phyloP scores from a whole-genome alignment of 2,888 invertebrate genomes.

The Drosophila subsilvestris region DNA sequence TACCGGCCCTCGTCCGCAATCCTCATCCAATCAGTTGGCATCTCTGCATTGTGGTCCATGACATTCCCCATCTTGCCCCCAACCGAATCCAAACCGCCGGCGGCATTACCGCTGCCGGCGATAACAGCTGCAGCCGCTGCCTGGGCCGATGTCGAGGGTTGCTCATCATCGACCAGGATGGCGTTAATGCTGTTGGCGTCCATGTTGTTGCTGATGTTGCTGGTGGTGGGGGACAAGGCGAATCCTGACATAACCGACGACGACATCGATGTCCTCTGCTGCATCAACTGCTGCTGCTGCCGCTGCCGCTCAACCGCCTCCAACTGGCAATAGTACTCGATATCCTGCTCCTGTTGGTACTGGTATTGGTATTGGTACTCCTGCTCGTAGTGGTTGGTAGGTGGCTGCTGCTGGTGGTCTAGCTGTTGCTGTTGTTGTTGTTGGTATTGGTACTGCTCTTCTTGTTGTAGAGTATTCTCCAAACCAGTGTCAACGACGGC shows the following conservation, averaged over 20 bases:
- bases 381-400: slow-evolving; percentile 52
- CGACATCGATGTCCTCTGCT: slow-evolving; percentile 83
- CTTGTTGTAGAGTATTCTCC: slow-evolving; percentile 82
- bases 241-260: slow-evolving; percentile 72
- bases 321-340: slow-evolving; percentile 72
- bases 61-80: slow-evolving; percentile 55
- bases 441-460: slow-evolving; percentile 81
- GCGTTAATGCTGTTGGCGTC: slow-evolving; percentile 69
- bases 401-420: slow-evolving; percentile 64
- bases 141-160: slow-evolving; percentile 71
- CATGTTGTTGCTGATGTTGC: slow-evolving; percentile 53
- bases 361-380: slow-evolving; percentile 38
- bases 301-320: slow-evolving; percentile 48
- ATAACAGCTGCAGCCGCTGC: slow-evolving; percentile 57
- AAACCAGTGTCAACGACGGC: slow-evolving; percentile 83
- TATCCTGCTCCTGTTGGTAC: slow-evolving; percentile 53
- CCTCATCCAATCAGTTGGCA: slow-evolving; percentile 84
- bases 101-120: slow-evolving; percentile 25
- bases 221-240: slow-evolving; percentile 54
- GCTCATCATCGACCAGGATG: slow-evolving; percentile 68
- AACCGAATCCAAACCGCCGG: slow-evolving; percentile 46
- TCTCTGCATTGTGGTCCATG: slow-evolving; percentile 78
- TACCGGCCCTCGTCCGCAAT: slow-evolving; percentile 86
- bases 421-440: slow-evolving; percentile 64
- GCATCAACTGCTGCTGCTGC: slow-evolving; percentile 83